Evolutionary conservation across 2,888 invertebrate genomes (phyloP).

Genomic region (Cabera pusaria): DNA sequence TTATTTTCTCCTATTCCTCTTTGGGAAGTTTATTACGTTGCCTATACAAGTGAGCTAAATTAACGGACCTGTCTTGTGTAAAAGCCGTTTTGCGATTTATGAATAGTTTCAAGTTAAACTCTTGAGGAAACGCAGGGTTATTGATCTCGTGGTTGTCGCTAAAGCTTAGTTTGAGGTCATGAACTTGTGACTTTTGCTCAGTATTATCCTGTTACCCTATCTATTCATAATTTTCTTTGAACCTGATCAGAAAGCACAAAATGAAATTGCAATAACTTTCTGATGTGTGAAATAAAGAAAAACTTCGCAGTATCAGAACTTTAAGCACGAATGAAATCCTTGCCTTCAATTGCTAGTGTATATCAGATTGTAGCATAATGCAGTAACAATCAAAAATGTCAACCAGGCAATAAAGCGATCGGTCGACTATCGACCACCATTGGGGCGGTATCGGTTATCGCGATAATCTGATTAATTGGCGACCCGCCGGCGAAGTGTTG

Average conservation of each 20-base stretch:
- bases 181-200: too few species aligned
- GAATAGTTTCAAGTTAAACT: constrained; percentile 26
- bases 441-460: constrained; percentile 60
- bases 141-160: constrained; percentile 21
- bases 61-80: constrained; percentile 19
- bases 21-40: constrained; percentile 19
- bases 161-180: too few species aligned
- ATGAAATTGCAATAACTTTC: too few species aligned
- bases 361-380: too few species aligned
- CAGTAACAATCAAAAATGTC: too few species aligned
- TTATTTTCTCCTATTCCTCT: constrained; percentile 11
- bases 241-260: too few species aligned
- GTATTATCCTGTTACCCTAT: too few species aligned
- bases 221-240: too few species aligned
- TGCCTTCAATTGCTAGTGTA: too few species aligned
- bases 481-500: constrained; percentile 52
- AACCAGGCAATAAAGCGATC: constrained; percentile 31
- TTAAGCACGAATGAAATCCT: too few species aligned
- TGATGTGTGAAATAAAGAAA: too few species aligned
- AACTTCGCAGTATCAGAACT: too few species aligned
- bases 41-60: constrained; percentile 21
- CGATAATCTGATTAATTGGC: constrained; percentile 71
- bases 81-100: constrained; percentile 25
- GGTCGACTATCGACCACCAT: constrained; percentile 44
- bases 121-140: constrained; percentile 25